These are phyloP conservation scores for Neotoma lepida DNA, from an alignment of 2,113 vertebrate species.

Conservation along the genomic window DNA sequence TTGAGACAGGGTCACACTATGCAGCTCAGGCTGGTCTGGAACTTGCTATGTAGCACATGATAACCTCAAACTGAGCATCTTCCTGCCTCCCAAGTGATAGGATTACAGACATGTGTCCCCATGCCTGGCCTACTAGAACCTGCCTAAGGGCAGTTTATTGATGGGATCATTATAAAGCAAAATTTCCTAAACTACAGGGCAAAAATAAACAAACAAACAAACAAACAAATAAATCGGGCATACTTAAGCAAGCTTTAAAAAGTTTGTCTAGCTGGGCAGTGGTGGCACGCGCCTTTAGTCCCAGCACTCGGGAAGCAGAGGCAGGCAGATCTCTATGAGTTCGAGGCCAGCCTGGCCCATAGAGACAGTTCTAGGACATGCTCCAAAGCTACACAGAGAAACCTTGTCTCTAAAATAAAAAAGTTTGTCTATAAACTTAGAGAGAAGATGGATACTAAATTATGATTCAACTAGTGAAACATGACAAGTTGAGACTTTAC, in stretches of 20 bases:
- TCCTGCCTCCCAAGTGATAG: neutral
- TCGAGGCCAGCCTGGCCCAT: no score
- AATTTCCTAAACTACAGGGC: neutral
- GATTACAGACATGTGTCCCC: neutral
- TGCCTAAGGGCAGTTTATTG: neutral
- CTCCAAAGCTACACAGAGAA: no score
- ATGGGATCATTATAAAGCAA: neutral
- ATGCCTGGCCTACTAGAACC: neutral
- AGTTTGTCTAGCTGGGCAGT: neutral
- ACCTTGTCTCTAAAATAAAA: neutral
- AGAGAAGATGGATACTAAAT: slow-evolving; percentile 24
- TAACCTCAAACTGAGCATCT: neutral
- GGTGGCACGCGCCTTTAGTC: neutral
- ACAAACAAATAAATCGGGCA: neutral
- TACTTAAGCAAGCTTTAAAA: neutral
- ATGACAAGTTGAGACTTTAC: neutral
- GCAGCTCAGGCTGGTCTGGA: neutral
- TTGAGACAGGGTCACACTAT: neutral
- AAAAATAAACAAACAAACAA: neutral
- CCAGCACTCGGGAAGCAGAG: neutral
- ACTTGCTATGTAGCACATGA: neutral
- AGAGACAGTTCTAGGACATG: no score
- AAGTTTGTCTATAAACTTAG: neutral
- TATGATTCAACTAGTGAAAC: neutral
- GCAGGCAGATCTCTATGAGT: neutral